Evolutionary conservation across 2,797 vertebrate species (phyloP).

Genomic region (Oryzias sinensis): DNA sequence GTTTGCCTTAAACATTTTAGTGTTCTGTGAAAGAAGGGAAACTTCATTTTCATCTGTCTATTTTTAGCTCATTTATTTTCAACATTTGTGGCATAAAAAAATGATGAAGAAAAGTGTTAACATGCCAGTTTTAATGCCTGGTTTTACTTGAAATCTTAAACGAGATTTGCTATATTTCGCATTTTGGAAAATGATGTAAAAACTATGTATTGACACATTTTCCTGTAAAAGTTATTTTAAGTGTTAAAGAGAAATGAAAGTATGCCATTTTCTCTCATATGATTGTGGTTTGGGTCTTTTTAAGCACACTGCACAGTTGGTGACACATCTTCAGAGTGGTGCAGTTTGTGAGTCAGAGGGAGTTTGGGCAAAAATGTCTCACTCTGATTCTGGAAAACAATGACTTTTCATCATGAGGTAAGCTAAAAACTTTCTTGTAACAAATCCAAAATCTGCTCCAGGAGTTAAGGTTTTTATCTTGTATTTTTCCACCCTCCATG

Average conservation of each 20-base stretch:
- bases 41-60: too few species aligned
- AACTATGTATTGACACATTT: not conserved
- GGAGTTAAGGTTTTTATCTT: too few species aligned
- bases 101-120: too few species aligned
- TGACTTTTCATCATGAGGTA: constrained; percentile 24
- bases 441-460: not conserved
- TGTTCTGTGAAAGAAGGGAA: not conserved
- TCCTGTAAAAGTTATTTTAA: constrained; percentile 23
- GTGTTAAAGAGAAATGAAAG: constrained; percentile 28
- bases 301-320: constrained; percentile 26
- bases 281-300: constrained; percentile 50
- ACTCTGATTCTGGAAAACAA: constrained; percentile 26
- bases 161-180: not conserved
- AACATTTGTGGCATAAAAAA: too few species aligned
- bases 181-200: not conserved
- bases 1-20: not conserved
- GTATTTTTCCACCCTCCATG: constrained; percentile 9
- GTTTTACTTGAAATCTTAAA: too few species aligned
- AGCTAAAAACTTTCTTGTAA: constrained; percentile 6
- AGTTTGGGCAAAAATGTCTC: constrained; percentile 10
- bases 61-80: too few species aligned
- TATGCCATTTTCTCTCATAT: constrained; percentile 29
- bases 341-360: constrained; percentile 53
- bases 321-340: constrained; percentile 37
- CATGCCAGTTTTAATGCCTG: too few species aligned